Conservation (phyloP, 1,140 invertebrate species). For the Achatina immaculata region DNA sequence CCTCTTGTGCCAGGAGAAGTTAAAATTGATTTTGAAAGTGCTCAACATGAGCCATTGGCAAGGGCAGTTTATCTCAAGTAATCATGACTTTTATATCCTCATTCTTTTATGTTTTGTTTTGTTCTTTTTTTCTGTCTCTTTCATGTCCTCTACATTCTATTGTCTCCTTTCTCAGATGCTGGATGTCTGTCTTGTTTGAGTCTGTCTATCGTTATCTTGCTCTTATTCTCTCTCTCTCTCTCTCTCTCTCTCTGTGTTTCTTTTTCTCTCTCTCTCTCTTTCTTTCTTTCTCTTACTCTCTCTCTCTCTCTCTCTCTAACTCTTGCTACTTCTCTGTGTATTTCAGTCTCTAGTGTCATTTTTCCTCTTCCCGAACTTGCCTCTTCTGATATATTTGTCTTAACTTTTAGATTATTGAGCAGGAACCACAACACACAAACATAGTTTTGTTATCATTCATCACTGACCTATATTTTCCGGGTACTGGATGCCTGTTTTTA, state of each 20-base stretch:
- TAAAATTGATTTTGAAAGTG: no score
- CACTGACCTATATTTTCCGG: no score
- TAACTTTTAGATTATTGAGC: no score
- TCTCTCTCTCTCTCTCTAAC: constrained; percentile 18
- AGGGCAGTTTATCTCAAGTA: no score
- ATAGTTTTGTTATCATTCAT: no score
- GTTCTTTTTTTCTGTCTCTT: background rate
- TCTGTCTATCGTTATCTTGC: background rate
- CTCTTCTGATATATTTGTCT: no score
- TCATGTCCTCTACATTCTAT: background rate
- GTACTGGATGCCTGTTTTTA: no score
- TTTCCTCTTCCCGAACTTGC: background rate
- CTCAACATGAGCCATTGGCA: no score
- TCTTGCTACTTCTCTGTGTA: constrained; percentile 16
- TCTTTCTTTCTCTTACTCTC: constrained; percentile 35
- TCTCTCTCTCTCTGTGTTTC: constrained; percentile 13
- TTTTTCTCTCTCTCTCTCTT: background rate
- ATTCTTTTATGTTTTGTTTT: background rate
- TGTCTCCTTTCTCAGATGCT: background rate
- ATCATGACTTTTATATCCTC: no score
- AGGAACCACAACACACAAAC: no score
- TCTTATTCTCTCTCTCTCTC: background rate
- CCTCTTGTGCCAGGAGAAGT: no score
- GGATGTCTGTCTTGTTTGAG: background rate
- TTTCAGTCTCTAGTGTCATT: constrained; percentile 27